phyloP scores from a whole-genome alignment of 1,140 invertebrate species.

The Lithobius niger region DNA sequence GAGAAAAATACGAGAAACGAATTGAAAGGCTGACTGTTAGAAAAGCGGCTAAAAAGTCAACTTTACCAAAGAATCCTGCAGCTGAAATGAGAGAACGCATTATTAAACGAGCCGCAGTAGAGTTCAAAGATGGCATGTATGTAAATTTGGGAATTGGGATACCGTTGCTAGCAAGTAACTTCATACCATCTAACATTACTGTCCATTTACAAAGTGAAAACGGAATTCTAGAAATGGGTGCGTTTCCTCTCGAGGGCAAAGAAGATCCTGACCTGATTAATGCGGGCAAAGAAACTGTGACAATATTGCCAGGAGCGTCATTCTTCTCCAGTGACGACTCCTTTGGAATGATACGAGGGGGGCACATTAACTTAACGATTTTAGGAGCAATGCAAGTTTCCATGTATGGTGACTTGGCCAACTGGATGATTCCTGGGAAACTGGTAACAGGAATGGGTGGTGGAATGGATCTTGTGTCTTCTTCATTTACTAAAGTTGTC shows the following conservation, averaged over 20 bases:
- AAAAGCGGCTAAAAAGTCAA: constrained; percentile 19
- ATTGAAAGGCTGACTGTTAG: constrained; percentile 52
- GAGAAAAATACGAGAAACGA: constrained; percentile 71
- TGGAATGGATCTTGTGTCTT: constrained; percentile 94
- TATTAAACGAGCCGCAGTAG: constrained; percentile 76
- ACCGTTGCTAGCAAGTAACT: constrained; percentile 89
- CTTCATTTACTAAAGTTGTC: constrained; percentile 74
- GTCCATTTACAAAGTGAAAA: constrained; percentile 93
- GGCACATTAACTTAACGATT: constrained; percentile 91
- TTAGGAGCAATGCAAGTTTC: constrained; percentile 98
- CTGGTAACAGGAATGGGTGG: constrained; percentile 99
- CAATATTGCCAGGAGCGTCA: constrained; percentile 71
- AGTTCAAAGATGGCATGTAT: constrained; percentile 97
- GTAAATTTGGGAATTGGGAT: constrained; percentile 92
- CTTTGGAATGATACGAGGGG: constrained; percentile 97
- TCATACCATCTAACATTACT: constrained; percentile 63
- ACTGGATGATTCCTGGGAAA: constrained; percentile 99
- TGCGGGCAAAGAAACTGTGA: constrained; percentile 97
- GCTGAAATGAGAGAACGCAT: constrained; percentile 70
- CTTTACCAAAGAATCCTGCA: constrained; percentile 35
- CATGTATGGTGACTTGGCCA: constrained; percentile 87
- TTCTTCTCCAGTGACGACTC: constrained; percentile 95
- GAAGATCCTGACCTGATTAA: constrained; percentile 97
- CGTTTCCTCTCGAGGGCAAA: constrained; percentile 60
- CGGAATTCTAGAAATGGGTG: constrained; percentile 88